These are phyloP conservation scores for Heliconius sara DNA, from an alignment of 2,888 invertebrate genomes.

Conservation along the genomic window DNA sequence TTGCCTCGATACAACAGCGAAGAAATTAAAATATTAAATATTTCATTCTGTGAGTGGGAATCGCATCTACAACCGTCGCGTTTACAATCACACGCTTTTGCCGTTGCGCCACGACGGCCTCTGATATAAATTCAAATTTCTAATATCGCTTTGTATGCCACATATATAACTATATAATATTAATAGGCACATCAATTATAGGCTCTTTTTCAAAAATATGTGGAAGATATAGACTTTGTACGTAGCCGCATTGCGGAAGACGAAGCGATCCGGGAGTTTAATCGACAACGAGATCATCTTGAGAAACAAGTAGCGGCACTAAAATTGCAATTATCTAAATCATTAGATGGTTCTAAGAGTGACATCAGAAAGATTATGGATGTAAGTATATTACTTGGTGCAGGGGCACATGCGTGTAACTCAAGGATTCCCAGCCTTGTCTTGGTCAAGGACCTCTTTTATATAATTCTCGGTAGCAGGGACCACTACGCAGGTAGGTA, in stretches of 20 bases:
- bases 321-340: slow-evolving; percentile 66
- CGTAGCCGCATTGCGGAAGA: slow-evolving; percentile 87
- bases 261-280: slow-evolving; percentile 89
- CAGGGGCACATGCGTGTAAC: too few relatives aligned
- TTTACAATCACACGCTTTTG: neutral
- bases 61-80: too few relatives aligned
- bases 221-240: slow-evolving; percentile 87
- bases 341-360: slow-evolving; percentile 75
- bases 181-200: slow-evolving; percentile 50
- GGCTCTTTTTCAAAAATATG: slow-evolving; percentile 88
- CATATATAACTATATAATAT: neutral
- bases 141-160: too few relatives aligned
- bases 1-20: too few relatives aligned
- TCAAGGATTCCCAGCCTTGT: too few relatives aligned
- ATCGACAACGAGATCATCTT: slow-evolving; percentile 92
- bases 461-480: too few relatives aligned
- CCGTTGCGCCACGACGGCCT: too few relatives aligned
- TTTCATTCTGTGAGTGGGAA: too few relatives aligned
- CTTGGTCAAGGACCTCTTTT: too few relatives aligned
- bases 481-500: too few relatives aligned
- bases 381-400: slow-evolving; percentile 61
- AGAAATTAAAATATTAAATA: too few relatives aligned
- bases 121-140: too few relatives aligned
- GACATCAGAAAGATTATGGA: slow-evolving; percentile 87
- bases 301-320: slow-evolving; percentile 84